Evolutionary conservation across 2,888 invertebrate genomes (phyloP).

Genomic region (Metacarcinus magister): DNA sequence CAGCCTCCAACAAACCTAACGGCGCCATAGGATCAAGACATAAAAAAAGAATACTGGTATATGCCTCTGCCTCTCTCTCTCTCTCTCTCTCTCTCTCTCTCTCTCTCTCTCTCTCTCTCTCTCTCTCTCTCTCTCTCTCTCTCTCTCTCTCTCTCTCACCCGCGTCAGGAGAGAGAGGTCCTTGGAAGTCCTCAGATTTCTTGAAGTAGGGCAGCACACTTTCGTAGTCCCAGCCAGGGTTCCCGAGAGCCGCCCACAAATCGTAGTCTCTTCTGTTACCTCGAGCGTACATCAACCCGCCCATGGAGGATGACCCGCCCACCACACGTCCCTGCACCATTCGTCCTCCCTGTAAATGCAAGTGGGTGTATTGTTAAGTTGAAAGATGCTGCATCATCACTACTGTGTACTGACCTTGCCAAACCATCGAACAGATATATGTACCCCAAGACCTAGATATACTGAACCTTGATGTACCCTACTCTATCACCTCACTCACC

Average conservation of each 20-base stretch:
- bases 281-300: constrained; percentile 96
- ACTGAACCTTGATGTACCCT: background rate
- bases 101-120: constrained; percentile 53
- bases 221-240: constrained; percentile 93
- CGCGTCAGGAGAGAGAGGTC: background rate
- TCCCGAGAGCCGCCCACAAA: constrained; percentile 92
- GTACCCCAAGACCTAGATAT: no score
- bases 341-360: constrained; percentile 32
- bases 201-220: constrained; percentile 93
- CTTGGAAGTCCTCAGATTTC: constrained; percentile 90
- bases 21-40: no score
- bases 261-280: constrained; percentile 95
- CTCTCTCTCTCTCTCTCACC: constrained; percentile 62
- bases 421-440: no score
- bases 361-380: background rate
- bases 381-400: background rate
- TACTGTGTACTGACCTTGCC: no score
- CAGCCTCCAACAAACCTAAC: no score
- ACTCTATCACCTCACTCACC: background rate
- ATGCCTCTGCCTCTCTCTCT: background rate
- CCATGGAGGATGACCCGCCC: constrained; percentile 94
- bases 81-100: constrained; percentile 53
- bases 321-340: constrained; percentile 85
- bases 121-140: constrained; percentile 53
- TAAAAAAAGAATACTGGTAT: no score